phyloP scores from a whole-genome alignment of 2,888 invertebrate genomes.

The Troglohyphantes excavatus region DNA sequence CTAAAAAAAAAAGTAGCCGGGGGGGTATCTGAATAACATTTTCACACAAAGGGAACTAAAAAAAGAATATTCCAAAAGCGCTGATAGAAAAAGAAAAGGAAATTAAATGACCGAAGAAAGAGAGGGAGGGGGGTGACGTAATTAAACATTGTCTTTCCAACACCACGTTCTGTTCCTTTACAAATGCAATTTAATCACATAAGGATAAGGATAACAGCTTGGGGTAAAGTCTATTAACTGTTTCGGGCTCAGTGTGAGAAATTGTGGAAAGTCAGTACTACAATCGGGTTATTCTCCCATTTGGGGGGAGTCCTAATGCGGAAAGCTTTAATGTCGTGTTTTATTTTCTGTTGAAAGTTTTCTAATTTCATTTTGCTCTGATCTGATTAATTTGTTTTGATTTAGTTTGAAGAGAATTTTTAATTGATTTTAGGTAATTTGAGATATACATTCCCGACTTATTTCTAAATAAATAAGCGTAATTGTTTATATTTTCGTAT shows the following conservation, averaged over 20 bases:
- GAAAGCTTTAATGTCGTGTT: too few relatives aligned
- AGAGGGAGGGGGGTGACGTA: conserved; percentile 23
- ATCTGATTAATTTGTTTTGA: too few relatives aligned
- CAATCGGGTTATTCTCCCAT: too few relatives aligned
- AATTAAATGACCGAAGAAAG: conserved; percentile 31
- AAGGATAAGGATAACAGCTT: conserved; percentile 15
- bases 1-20: conserved; percentile 2
- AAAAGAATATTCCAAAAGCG: conserved; percentile 21
- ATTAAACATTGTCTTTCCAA: conserved; percentile 31
- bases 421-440: too few relatives aligned
- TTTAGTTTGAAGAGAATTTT: too few relatives aligned
- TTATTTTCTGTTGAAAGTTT: too few relatives aligned
- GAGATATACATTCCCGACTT: too few relatives aligned
- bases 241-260: neutral
- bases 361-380: too few relatives aligned
- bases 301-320: too few relatives aligned
- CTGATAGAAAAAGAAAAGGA: conserved; percentile 29
- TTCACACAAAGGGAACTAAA: neutral
- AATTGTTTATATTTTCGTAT: too few relatives aligned
- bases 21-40: neutral
- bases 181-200: conserved; percentile 42
- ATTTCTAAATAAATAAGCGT: too few relatives aligned
- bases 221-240: conserved; percentile 36
- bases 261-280: neutral
- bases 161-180: neutral